Conservation (phyloP, 2,113 vertebrate species). For the Aix galericulata region DNA sequence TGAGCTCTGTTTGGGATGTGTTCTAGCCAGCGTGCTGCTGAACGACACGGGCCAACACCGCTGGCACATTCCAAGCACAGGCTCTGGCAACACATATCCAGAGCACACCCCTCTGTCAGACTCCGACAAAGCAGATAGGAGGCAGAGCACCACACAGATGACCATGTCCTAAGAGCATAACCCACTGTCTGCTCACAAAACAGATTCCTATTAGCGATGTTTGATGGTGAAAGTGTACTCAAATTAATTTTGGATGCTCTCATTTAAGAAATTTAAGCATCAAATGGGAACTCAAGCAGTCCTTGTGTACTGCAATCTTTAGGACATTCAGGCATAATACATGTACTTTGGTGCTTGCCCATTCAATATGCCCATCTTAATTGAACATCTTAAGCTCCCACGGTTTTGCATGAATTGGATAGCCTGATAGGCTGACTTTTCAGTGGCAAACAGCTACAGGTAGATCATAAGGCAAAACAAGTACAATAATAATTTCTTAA, state of each 20-base stretch:
- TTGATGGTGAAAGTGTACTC: not conserved
- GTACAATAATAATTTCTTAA: not conserved
- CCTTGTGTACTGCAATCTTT: not conserved
- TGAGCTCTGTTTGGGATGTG: not conserved
- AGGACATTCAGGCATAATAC: not conserved
- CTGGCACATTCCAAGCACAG: fast-evolving
- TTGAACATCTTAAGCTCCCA: not conserved
- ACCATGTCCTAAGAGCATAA: not conserved
- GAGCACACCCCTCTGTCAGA: not conserved
- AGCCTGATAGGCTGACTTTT: not conserved
- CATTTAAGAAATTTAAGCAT: not conserved
- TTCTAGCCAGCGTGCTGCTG: fast-evolving
- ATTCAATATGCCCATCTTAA: not conserved
- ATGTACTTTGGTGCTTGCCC: not conserved
- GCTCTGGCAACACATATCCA: fast-evolving
- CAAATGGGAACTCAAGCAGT: not conserved
- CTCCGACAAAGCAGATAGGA: not conserved
- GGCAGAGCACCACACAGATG: not conserved
- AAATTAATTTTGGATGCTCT: not conserved
- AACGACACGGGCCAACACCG: not conserved
- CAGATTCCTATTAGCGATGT: not conserved
- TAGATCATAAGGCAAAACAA: not conserved
- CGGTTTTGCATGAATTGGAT: not conserved
- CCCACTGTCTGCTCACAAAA: not conserved
- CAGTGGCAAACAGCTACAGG: not conserved